Conservation (phyloP, 2,797 vertebrate species). For the Characodon lateralis region DNA sequence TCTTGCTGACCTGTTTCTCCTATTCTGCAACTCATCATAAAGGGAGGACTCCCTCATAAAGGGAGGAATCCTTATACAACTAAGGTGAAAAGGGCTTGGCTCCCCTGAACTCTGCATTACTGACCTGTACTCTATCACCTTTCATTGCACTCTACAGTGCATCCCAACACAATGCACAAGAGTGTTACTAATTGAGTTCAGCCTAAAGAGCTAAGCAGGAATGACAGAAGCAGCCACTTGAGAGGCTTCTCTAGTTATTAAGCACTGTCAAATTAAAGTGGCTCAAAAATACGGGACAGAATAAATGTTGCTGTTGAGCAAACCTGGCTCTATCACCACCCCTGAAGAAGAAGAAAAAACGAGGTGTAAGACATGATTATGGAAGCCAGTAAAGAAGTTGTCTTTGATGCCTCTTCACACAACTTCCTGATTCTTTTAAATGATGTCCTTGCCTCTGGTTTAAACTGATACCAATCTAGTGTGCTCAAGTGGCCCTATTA, state of each 20-base stretch:
- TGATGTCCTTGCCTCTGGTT: slow-evolving; percentile 11
- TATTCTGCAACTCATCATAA: not conserved
- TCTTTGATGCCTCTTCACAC: slow-evolving; percentile 6
- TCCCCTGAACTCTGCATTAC: not conserved
- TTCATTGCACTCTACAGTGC: slow-evolving; percentile 18
- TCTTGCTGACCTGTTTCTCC: not conserved
- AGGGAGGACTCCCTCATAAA: not conserved
- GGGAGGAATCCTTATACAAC: not conserved
- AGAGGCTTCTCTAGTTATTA: not conserved
- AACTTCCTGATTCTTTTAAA: slow-evolving; percentile 8
- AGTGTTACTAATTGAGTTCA: slow-evolving; percentile 3
- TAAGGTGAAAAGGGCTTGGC: not conserved
- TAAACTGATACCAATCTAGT: not conserved
- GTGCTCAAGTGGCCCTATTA: not conserved
- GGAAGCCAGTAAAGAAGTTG: not conserved
- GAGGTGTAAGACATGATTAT: not conserved
- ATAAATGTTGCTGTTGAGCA: not conserved
- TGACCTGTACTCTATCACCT: slow-evolving; percentile 6
- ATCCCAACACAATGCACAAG: slow-evolving; percentile 4
- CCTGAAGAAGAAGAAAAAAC: not conserved
- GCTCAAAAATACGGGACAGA: not conserved
- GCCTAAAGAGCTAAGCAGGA: not conserved
- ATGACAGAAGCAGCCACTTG: not conserved
- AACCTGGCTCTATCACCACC: not conserved
- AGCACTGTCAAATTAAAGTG: slow-evolving; percentile 13